Percentiles rank a stretch among this genome's conserved stretches.
These are phyloP conservation scores for Ictalurus punctatus DNA, from an alignment of 2,113 vertebrate species.

Conservation along the genomic window DNA sequence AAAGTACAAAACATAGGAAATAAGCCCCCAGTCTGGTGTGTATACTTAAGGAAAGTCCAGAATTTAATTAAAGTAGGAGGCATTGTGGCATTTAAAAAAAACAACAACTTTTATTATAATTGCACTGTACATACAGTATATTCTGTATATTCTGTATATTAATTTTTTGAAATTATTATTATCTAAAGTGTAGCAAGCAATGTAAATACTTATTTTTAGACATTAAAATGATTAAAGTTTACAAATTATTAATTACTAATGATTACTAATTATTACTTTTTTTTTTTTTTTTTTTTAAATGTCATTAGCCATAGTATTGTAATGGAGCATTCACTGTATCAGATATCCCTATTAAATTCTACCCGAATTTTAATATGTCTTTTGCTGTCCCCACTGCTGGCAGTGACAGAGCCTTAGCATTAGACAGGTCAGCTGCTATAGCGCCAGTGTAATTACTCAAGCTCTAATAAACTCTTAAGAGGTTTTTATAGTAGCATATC, in stretches of 20 bases:
- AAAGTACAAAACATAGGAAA: not conserved
- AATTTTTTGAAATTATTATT: not conserved
- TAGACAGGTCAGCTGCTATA: constrained; percentile 18
- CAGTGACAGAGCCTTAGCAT: not conserved
- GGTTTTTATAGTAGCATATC: constrained; percentile 28
- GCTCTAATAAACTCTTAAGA: constrained; percentile 28
- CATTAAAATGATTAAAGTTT: no score
- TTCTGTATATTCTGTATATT: not conserved
- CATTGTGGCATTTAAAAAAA: not conserved
- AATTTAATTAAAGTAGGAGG: not conserved
- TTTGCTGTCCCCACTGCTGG: not conserved
- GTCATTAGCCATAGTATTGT: not conserved
- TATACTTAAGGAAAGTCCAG: not conserved
- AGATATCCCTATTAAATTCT: not conserved
- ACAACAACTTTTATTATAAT: not conserved
- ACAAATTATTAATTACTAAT: not conserved
- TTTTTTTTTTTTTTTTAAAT: not conserved
- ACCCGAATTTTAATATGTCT: not conserved
- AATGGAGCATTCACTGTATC: not conserved
- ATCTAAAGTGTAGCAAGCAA: not conserved
- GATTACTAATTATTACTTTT: not conserved
- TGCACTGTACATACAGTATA: not conserved
- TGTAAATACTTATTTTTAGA: not conserved
- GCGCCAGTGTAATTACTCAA: constrained; percentile 34
- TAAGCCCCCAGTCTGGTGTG: not conserved